phyloP scores from a whole-genome alignment of 2,113 vertebrate species.

The Monarcha castaneiventris region DNA sequence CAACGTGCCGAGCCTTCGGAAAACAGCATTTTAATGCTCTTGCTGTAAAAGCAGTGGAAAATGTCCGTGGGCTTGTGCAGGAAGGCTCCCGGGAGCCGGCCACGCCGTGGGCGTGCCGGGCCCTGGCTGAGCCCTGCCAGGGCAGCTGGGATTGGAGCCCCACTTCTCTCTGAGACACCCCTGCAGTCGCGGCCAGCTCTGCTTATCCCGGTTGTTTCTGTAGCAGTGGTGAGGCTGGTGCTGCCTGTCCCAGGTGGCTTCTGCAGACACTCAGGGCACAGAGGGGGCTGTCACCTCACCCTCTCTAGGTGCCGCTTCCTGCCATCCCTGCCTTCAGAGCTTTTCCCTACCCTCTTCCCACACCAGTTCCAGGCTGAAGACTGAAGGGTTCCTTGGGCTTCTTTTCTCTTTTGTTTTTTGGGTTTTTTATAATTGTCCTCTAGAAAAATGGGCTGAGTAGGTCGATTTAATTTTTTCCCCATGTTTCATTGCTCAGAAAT shows the following conservation, averaged over 20 bases:
- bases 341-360: not conserved
- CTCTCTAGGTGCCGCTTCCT: rapidly evolving
- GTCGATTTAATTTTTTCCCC: not conserved
- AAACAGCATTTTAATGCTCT: not conserved
- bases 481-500: not conserved
- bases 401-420: not conserved
- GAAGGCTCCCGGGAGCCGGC: not conserved
- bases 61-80: not conserved
- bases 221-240: not conserved
- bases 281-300: not conserved
- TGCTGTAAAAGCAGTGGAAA: not conserved
- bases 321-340: not conserved
- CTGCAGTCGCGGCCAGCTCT: not conserved
- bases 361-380: not conserved
- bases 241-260: not conserved
- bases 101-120: not conserved
- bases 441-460: not conserved
- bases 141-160: not conserved
- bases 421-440: not conserved
- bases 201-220: not conserved
- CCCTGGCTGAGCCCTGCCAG: not conserved
- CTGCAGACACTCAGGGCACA: rapidly evolving
- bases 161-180: rapidly evolving
- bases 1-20: not conserved
- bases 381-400: not conserved